Evolutionary conservation across 2,113 vertebrate species (phyloP), one percentile per base, ranked within the genome.

Genomic region (Lepidothrix coronata): DNA sequence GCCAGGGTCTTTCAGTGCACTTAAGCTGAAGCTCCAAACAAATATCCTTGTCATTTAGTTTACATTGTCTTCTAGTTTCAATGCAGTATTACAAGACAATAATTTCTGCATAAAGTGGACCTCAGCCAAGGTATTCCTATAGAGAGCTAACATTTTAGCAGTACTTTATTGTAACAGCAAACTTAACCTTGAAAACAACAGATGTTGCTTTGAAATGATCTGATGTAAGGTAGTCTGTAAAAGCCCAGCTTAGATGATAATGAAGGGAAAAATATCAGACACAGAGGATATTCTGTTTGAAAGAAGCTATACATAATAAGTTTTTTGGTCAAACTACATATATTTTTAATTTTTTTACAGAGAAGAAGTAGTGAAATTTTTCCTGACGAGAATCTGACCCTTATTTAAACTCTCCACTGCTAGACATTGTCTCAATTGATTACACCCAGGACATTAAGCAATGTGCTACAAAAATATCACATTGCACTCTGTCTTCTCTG

Each of bases 131-230:
- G 48, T 81, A 77, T 93, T 94, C 91, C 88, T 96, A 33, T 8
- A 19, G 79, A 84, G 75, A 90, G 51, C 55, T 83, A 96, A 74
- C 43, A 67, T 96, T 96, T 94, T 51, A 83, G 37, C 49, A 71
- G n/a, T 66, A 54, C 55, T 88, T 80, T 27, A 49, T 27, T 87
- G 30, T 83, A 91, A 80, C 55, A 84, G 35, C 35, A 59, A 91
- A 27, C 22, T 75, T 91, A 89, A 92, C 92, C 85, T 95, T 92
- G 79, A 94, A 93, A 90, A 54, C 70, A 93, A 84, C 68, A 95
- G 85, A 84, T 78, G 65, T 78, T 93, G 43, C 85, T 94, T 96
- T 94, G 80, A 96, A 97, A 74, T 84, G 14, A 84, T 92, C 72
- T 88, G 49, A 75, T 88, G 35, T 67, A 59, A 88, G 72, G 55